Evolutionary conservation across 1,140 invertebrate species (phyloP).

Genomic region (Neuroterus valhalla): DNA sequence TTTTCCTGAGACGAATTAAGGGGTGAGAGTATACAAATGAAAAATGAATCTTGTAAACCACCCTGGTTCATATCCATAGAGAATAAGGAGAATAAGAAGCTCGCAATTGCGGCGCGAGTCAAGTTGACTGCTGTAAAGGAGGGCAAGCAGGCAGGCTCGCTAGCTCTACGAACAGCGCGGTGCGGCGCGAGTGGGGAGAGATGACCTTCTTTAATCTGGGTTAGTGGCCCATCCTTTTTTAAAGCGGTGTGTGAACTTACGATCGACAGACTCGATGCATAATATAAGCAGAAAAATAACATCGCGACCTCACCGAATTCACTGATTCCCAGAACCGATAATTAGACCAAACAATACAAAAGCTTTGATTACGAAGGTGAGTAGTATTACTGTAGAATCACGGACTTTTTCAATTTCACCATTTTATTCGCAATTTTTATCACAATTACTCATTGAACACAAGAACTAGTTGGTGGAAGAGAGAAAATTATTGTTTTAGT

Average conservation of each 20-base stretch:
- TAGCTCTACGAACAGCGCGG: no score
- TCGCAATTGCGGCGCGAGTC: slow-evolving; percentile 23
- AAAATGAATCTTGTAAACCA: no score
- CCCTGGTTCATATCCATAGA: slow-evolving; percentile 8
- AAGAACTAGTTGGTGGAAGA: no score
- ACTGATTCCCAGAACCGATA: neutral
- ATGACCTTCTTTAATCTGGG: slow-evolving; percentile 49
- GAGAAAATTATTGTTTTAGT: no score
- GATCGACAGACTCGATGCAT: slow-evolving; percentile 36
- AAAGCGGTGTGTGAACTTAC: slow-evolving; percentile 40
- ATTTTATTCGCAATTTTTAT: no score
- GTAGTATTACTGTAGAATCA: no score
- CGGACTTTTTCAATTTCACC: no score
- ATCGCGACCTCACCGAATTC: neutral
- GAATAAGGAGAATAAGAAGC: slow-evolving; percentile 11
- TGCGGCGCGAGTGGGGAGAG: slow-evolving; percentile 14
- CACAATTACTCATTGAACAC: no score
- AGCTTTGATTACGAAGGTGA: no score
- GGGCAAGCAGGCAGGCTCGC: slow-evolving; percentile 30
- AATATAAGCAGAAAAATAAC: slow-evolving; percentile 12
- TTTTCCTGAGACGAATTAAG: no score
- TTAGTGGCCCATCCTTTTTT: slow-evolving; percentile 49
- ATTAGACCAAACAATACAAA: neutral
- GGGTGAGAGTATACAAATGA: no score
- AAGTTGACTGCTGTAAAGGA: slow-evolving; percentile 36